Evolutionary conservation across 1,140 invertebrate genomes (phyloP).

Genomic region (Halictus rubicundus): DNA sequence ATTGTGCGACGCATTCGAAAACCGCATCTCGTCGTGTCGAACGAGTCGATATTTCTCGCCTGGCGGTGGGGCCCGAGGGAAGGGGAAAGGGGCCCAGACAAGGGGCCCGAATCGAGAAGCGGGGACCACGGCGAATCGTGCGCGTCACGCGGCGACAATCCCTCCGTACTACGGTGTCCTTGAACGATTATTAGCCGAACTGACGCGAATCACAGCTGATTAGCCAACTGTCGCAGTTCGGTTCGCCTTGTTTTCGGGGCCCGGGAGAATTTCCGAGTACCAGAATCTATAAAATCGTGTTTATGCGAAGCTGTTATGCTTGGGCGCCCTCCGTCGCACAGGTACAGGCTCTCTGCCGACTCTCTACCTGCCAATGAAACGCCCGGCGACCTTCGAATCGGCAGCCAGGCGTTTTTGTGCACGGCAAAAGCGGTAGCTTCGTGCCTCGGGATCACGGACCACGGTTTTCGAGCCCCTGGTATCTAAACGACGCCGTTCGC

Average conservation of each 20-base stretch:
- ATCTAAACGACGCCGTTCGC: constrained; percentile 48
- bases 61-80: neutral
- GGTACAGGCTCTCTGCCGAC: neutral
- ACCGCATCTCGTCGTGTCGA: too few species aligned
- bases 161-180: constrained; percentile 1
- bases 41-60: neutral
- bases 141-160: constrained; percentile 24
- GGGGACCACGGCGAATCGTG: constrained; percentile 14
- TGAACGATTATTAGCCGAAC: constrained; percentile 21
- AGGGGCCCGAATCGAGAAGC: constrained; percentile 9
- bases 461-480: constrained; percentile 30
- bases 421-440: constrained; percentile 26
- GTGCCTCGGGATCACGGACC: constrained; percentile 23
- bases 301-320: constrained; percentile 1
- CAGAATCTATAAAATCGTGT: constrained; percentile 31
- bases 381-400: constrained; percentile 75
- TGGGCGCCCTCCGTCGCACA: constrained; percentile 23
- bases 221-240: constrained; percentile 26
- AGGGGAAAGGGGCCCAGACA: neutral
- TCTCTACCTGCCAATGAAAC: constrained; percentile 74
- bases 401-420: constrained; percentile 74
- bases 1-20: too few species aligned
- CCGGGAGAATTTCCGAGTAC: too few species aligned
- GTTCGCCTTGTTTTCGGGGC: constrained; percentile 49
- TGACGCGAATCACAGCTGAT: constrained; percentile 20